Percentiles rank a stretch among this genome's conserved stretches.
phyloP scores from a whole-genome alignment of 2,888 invertebrate genomes.

The Cyclophora albipunctata region DNA sequence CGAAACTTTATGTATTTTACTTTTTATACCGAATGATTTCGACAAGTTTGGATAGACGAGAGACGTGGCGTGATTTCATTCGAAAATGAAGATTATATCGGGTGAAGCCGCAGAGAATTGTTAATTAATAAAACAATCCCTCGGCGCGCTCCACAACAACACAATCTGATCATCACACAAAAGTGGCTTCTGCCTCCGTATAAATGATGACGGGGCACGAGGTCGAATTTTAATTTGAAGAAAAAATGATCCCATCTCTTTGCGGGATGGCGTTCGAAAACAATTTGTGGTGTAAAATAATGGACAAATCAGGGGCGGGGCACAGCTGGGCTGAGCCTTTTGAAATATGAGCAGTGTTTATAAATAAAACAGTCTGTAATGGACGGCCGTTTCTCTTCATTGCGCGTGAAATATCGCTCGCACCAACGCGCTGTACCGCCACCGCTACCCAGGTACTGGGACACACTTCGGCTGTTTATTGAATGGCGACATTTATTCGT shows the following conservation, averaged over 20 bases:
- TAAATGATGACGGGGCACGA: conserved; percentile 40
- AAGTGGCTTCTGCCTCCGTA: conserved; percentile 35
- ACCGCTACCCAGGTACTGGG: neutral
- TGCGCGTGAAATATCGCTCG: conserved; percentile 28
- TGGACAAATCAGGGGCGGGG: conserved; percentile 22
- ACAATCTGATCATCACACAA: conserved; percentile 52
- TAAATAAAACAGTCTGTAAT: conserved; percentile 49
- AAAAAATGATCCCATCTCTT: conserved; percentile 8
- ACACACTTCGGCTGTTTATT: no score
- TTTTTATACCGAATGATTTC: no score
- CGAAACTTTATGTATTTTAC: no score
- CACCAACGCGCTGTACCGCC: conserved; percentile 10
- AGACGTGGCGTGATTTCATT: no score
- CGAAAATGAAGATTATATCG: no score
- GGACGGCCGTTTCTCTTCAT: conserved; percentile 46
- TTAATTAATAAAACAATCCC: conserved; percentile 20
- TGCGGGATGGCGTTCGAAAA: conserved; percentile 5
- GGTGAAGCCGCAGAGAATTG: conserved; percentile 17
- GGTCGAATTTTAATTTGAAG: conserved; percentile 24
- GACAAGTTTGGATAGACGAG: no score
- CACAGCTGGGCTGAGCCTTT: conserved; percentile 19
- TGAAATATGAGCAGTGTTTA: conserved; percentile 47
- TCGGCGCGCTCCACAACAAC: conserved; percentile 34
- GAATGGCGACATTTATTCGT: no score
- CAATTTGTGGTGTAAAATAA: conserved; percentile 23